Percentiles rank a stretch among this genome's conserved stretches.
phyloP scores from a whole-genome alignment of 2,888 invertebrate genomes.

The Nomada goodeniana region DNA sequence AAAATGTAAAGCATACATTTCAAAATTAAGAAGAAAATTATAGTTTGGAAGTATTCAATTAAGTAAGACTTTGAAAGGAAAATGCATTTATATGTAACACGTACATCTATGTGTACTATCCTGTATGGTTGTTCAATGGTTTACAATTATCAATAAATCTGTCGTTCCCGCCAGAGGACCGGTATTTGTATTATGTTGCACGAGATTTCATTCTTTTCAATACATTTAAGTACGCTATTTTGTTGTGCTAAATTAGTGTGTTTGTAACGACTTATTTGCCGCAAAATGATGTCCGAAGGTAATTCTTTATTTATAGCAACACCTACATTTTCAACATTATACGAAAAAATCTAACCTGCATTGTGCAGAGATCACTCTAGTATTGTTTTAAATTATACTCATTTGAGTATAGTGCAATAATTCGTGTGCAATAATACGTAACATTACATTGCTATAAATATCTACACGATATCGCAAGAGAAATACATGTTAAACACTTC shows the following conservation, averaged over 20 bases:
- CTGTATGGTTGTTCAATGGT: conserved; percentile 16
- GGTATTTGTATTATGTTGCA: conserved; percentile 65
- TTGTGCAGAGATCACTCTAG: neutral
- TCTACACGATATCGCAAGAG: neutral
- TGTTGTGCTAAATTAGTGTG: conserved; percentile 16
- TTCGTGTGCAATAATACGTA: neutral
- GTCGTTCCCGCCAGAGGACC: conserved; percentile 66
- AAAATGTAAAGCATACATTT: neutral
- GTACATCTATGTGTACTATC: neutral
- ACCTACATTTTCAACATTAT: neutral
- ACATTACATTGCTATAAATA: neutral
- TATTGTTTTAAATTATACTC: neutral
- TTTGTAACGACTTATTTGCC: conserved; percentile 26
- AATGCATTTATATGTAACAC: neutral
- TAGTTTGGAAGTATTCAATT: neutral
- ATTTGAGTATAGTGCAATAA: neutral
- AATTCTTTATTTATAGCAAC: conserved; percentile 27
- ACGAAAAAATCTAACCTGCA: conserved; percentile 16
- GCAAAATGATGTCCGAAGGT: conserved; percentile 66
- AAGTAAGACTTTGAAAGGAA: neutral
- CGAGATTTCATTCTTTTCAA: conserved; percentile 37
- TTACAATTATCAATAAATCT: conserved; percentile 21
- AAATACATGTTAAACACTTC: too few species aligned
- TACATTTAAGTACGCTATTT: conserved; percentile 37
- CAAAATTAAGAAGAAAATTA: neutral